Conservation (phyloP, 2,797 vertebrate species). For the Ctenosaura bakeri region DNA sequence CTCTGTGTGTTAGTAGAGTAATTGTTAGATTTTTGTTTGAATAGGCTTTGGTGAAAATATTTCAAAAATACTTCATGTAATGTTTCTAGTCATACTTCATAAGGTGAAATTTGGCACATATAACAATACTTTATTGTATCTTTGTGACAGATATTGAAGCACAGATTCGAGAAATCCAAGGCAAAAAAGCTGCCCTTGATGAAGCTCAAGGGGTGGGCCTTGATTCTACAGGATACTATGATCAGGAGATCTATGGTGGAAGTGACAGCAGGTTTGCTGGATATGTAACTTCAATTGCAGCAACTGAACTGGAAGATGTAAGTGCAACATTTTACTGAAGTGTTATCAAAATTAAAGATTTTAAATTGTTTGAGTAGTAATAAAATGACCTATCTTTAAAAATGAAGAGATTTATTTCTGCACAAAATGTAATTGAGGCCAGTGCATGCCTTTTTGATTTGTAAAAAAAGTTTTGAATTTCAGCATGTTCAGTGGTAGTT, state of each 20-base stretch:
- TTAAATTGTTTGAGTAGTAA: neutral
- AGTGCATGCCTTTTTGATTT: neutral
- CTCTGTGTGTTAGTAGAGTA: neutral
- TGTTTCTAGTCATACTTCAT: neutral
- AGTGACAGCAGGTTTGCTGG: conserved; percentile 97
- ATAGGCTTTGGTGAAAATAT: neutral
- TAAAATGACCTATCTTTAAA: neutral
- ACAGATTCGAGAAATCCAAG: conserved; percentile 99
- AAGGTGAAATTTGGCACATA: neutral
- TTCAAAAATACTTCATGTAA: neutral
- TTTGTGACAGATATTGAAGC: conserved; percentile 91
- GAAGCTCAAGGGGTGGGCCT: conserved; percentile 96
- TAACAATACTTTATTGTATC: neutral
- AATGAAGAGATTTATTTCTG: neutral
- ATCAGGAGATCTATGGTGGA: conserved; percentile 98
- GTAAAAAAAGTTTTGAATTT: conserved; percentile 5
- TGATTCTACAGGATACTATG: conserved; percentile 96
- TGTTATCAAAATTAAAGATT: neutral
- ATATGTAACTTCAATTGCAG: conserved; percentile 98
- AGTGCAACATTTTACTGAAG: conserved; percentile 67
- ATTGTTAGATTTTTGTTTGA: neutral
- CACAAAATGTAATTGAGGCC: neutral
- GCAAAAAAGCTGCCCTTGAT: conserved; percentile 92
- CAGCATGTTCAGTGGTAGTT: neutral
- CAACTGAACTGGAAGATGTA: conserved; percentile 98